Percentiles rank a stretch among this genome's conserved stretches.
These are phyloP conservation scores for Meloidogyne chitwoodi DNA, from an alignment of 1,140 invertebrate genomes.

Conservation along the genomic window DNA sequence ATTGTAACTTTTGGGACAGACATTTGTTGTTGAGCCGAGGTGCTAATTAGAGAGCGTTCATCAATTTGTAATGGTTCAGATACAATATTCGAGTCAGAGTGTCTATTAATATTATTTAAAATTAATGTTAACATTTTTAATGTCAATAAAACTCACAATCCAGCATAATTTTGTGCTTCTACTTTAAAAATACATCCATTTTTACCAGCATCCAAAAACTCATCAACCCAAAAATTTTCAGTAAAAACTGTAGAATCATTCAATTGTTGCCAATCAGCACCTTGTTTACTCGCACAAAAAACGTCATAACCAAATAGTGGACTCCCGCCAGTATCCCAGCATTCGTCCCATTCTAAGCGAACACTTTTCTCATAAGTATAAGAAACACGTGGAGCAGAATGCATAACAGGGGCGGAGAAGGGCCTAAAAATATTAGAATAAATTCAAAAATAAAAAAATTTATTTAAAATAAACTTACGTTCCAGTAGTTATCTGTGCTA, in stretches of 20 bases:
- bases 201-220: conserved; percentile 75
- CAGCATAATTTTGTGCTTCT: conserved; percentile 64
- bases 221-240: conserved; percentile 83
- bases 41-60: not conserved
- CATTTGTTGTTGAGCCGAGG: conserved; percentile 7
- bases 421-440: conserved; percentile 17
- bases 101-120: not conserved
- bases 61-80: conserved; percentile 37
- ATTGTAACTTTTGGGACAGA: conserved; percentile 34
- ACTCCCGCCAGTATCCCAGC: conserved; percentile 83
- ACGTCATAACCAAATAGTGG: conserved; percentile 92
- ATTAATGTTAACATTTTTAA: not conserved
- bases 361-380: conserved; percentile 22
- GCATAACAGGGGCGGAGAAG: conserved; percentile 45
- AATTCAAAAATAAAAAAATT: not conserved
- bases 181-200: conserved; percentile 73
- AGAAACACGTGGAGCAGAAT: conserved; percentile 29
- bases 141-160: not conserved
- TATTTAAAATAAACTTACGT: not conserved
- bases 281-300: conserved; percentile 77
- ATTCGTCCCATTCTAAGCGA: conserved; percentile 83
- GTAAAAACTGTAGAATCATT: conserved; percentile 75
- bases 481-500: conserved; percentile 42
- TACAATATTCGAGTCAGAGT: conserved; percentile 44
- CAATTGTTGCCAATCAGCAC: conserved; percentile 70